A percentile compares a stretch with the other conserved stretches of the same genome.
Evolutionary conservation across 1,140 invertebrate genomes (phyloP).

Genomic region (Nephotettix cincticeps): DNA sequence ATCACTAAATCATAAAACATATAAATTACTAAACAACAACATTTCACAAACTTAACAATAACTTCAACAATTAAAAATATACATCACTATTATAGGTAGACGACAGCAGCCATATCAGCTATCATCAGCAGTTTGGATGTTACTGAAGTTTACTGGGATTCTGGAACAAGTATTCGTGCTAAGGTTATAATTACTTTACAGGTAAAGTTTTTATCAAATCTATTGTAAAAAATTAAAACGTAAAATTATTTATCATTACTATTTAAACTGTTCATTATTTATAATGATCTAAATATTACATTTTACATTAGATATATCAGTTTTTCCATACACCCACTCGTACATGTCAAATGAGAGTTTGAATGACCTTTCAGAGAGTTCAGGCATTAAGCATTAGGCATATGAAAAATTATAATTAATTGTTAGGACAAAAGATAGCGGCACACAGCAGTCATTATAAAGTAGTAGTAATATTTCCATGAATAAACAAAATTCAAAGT

Average conservation of each 20-base stretch:
- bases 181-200: not conserved
- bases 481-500: no score
- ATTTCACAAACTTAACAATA: not conserved
- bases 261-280: no score
- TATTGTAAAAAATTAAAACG: not conserved
- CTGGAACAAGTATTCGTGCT: not conserved
- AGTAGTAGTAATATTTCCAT: no score
- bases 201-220: not conserved
- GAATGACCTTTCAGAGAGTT: no score
- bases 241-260: not conserved
- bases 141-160: slow-evolving; percentile 13
- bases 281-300: no score
- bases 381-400: no score
- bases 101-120: slow-evolving; percentile 15
- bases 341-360: no score
- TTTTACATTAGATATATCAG: no score
- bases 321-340: no score
- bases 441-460: no score
- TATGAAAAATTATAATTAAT: no score
- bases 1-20: not conserved
- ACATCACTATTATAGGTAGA: not conserved
- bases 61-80: not conserved
- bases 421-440: no score
- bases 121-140: slow-evolving; percentile 2
- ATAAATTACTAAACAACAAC: not conserved